Evolutionary conservation across 2,888 invertebrate genomes (phyloP), one percentile per base, ranked within the genome.

Genomic region (Aleiodes leptofemur): DNA sequence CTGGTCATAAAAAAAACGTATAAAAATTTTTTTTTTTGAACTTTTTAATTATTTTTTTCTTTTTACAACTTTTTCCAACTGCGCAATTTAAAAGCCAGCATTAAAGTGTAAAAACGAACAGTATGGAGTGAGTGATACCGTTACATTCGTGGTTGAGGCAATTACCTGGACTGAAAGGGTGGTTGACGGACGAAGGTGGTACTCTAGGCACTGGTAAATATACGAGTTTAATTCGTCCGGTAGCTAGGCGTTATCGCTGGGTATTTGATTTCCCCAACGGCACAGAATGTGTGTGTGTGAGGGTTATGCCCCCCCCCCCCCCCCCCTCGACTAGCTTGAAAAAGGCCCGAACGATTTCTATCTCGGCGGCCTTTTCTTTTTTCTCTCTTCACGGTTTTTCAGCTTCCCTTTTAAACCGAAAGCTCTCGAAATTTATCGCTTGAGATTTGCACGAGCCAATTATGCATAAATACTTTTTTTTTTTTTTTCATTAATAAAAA

Each of bases 361-460:
- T 76, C 66, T 48, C 55, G 55, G n/a, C 56, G 66, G 38, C 56
- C 23, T 11, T 66, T 50, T 14, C 29, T 29, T 23, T 50, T 43
- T 23, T 23, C 13, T 4, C 29, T 23, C 23, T 16, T 64, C 48
- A 13, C 23, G 16, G 11, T 23, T 16, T 23, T 48, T 14, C 50
- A 16, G 13, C 66, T 9, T 13, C 50, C 77, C 78, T 77, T 73
- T 79, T 76, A 38, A 78, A 80, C 81, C 78, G 34, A 64, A 43
- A 64, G 48, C 43, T 48, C 80, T 16, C 50, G 29, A 80, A 80
- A 84, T 85, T 85, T 82, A 83, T 82, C 79, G 78, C 77, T 64
- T 69, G 76, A 81, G 81, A 85, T 84, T 81, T 79, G 82, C 79
- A 72, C 74, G 80, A 80, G 80, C 64, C 82, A 83, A 84, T 84